A percentile compares a stretch with the other conserved stretches of the same genome.
These are phyloP conservation scores for Leucophenga varia DNA, from an alignment of 1,140 invertebrate species.

Conservation along the genomic window DNA sequence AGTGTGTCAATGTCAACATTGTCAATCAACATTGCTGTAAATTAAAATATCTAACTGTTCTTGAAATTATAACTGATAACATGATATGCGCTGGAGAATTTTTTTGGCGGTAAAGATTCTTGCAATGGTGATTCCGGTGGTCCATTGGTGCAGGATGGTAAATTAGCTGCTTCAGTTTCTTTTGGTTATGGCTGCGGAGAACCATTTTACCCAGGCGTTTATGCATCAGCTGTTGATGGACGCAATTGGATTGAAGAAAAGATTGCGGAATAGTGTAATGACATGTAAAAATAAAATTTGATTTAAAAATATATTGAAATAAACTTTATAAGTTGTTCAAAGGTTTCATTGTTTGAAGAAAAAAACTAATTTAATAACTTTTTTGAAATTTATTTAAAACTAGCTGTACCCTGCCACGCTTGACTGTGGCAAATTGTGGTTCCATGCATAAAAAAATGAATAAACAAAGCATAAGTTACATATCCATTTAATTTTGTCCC, in stretches of 20 bases:
- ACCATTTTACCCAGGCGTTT: slow-evolving; percentile 60
- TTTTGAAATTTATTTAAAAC: too few species aligned
- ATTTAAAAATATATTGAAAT: too few species aligned
- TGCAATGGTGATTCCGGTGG: slow-evolving; percentile 56
- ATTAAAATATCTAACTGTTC: not conserved
- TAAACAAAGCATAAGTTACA: too few species aligned
- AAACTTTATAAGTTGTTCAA: too few species aligned
- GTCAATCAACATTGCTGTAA: not conserved
- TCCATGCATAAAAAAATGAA: too few species aligned
- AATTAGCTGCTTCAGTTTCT: slow-evolving; percentile 61
- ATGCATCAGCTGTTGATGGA: slow-evolving; percentile 58
- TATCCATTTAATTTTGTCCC: too few species aligned
- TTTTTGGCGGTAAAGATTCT: slow-evolving; percentile 4
- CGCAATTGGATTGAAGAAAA: slow-evolving; percentile 54
- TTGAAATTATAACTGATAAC: slow-evolving; percentile 3
- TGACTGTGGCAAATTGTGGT: too few species aligned
- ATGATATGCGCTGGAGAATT: slow-evolving; percentile 56
- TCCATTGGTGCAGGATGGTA: slow-evolving; percentile 44
- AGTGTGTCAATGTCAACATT: not conserved
- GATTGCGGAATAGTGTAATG: too few species aligned
- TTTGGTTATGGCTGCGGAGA: slow-evolving; percentile 59
- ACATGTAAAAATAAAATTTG: too few species aligned
- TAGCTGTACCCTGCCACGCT: too few species aligned
- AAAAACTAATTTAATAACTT: too few species aligned
- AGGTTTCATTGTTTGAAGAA: too few species aligned